Conservation (phyloP, 2,888 invertebrate species). For the Sphaeridia pumilis region DNA sequence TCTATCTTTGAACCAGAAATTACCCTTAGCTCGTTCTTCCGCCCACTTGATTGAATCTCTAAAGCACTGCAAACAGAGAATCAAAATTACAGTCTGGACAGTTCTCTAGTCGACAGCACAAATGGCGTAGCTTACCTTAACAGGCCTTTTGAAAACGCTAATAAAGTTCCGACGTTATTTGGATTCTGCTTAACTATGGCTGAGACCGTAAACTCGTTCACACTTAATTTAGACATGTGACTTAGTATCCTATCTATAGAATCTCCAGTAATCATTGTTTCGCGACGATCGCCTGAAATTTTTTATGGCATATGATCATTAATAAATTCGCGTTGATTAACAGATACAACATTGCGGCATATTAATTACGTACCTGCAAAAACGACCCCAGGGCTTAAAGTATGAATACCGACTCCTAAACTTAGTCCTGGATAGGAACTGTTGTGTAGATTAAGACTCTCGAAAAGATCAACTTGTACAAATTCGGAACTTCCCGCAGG, state of each 20-base stretch:
- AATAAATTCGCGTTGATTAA: not conserved
- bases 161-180: constrained; percentile 68
- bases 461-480: constrained; percentile 58
- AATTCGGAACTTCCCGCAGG: constrained; percentile 36
- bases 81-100: constrained; percentile 3
- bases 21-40: constrained; percentile 71
- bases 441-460: constrained; percentile 66
- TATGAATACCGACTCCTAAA: constrained; percentile 54
- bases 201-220: constrained; percentile 52
- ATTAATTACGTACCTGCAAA: constrained; percentile 51
- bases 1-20: constrained; percentile 67
- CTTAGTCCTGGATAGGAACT: constrained; percentile 59
- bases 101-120: not conserved
- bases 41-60: constrained; percentile 82
- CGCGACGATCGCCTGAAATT: constrained; percentile 34
- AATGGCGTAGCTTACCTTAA: constrained; percentile 49
- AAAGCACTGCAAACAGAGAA: constrained; percentile 55
- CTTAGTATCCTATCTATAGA: constrained; percentile 36
- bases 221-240: constrained; percentile 31
- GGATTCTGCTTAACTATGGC: constrained; percentile 66
- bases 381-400: constrained; percentile 58
- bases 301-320: not conserved
- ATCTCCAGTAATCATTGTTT: constrained; percentile 35
- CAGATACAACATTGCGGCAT: not conserved
- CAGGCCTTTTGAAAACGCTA: constrained; percentile 68